These are phyloP conservation scores for Silurus asotus DNA, from an alignment of 2,113 vertebrate genomes.

Conservation along the genomic window DNA sequence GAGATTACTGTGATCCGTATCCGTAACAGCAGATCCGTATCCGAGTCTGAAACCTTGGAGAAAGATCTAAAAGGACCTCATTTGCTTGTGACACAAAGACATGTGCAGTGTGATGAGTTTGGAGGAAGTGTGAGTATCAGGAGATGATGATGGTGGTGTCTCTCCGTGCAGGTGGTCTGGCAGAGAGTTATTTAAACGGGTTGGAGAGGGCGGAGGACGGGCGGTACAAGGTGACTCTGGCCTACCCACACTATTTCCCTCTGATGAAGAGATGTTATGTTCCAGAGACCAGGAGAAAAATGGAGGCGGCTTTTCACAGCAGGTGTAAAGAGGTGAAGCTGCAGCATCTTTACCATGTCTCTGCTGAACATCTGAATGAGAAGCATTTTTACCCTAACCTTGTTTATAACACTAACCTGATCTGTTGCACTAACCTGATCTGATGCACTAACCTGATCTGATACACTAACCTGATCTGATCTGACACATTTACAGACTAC, in stretches of 20 bases:
- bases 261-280: constrained; percentile 90
- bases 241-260: constrained; percentile 92
- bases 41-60: not conserved
- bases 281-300: constrained; percentile 86
- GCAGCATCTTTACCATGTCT: not conserved
- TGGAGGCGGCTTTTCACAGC: constrained; percentile 90
- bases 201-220: constrained; percentile 78
- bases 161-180: constrained; percentile 78
- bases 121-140: no score
- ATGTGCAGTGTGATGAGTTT: no score
- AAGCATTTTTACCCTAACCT: not conserved
- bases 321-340: constrained; percentile 87
- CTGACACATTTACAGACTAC: not conserved
- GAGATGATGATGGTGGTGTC: not conserved
- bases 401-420: not conserved
- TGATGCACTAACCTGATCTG: not conserved
- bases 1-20: no score
- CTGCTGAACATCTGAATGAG: not conserved
- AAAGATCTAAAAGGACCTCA: no score
- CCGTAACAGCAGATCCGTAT: not conserved
- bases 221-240: constrained; percentile 84
- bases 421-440: not conserved
- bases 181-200: constrained; percentile 82
- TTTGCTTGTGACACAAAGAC: no score
- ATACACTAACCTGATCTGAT: not conserved